Base-by-base conservation (phyloP, 2,113 vertebrate species). In the Melanerpes aurifrons region DNA sequence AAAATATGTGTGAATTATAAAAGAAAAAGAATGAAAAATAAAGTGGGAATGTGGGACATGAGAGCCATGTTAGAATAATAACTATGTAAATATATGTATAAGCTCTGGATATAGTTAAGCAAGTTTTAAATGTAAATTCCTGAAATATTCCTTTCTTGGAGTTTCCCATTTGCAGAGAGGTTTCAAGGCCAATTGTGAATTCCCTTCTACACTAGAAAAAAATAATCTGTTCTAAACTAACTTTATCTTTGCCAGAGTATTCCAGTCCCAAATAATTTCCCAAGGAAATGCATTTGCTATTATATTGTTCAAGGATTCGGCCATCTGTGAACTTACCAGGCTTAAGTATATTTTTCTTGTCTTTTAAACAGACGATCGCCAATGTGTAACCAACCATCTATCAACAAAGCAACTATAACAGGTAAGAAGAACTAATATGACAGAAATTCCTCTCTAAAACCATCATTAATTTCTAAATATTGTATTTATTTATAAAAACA, bases 381-480 rank as follows among this genome's bases (percentile, higher is more conserved):
- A 90, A 99, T 99, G 98, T 99, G 99, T 98, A 99, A 99, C 95
- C 99, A 98, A 96, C 98, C 99, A 61, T 98, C 99, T 75, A 99
- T 99, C 97, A 99, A 98, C 97, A 99, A 99, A 98, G 98, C 99
- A 96, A 98, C 98, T 95, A 98, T 99, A 96, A 99, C 99, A 98
- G 99, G 99, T 99, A 98, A 97, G 97, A 86, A 7, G 21, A 64
- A 63, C 47, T 78, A 53, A 28, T 70, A 62, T 53, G 18, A 76
- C 32, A 47, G 70, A 84, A 54, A 66, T 54, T 63, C 16, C 6
- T 35, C 25, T 80, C 9, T 92, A 59, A 88, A 88, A 63, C 14
- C 21, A 32, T 31, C 15, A 53, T 5, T 4, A 8, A 9, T 56
- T 70, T 88, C 35, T 67, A 87, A 53, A 69, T 19, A 16, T 25